Percentiles rank a stretch among this genome's conserved stretches.
Evolutionary conservation across 2,888 invertebrate species (phyloP).

Genomic region (Netelia melanura): DNA sequence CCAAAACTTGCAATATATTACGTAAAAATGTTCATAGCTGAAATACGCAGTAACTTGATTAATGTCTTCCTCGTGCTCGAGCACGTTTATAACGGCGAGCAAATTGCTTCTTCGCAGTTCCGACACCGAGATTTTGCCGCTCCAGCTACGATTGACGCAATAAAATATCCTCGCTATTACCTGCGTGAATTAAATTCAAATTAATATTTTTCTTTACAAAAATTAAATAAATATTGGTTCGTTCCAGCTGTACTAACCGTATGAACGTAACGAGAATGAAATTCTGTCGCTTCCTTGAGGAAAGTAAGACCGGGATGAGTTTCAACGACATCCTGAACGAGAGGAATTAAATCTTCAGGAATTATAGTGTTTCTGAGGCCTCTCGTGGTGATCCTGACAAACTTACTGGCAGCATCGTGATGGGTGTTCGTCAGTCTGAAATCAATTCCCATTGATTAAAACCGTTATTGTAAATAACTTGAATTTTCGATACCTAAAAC

Average conservation of each 20-base stretch:
- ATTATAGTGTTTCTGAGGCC: slow-evolving; percentile 89
- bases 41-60: slow-evolving; percentile 96
- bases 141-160: slow-evolving; percentile 98
- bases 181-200: slow-evolving; percentile 85
- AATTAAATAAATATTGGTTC: slow-evolving; percentile 15
- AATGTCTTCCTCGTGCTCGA: slow-evolving; percentile 98
- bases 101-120: slow-evolving; percentile 97
- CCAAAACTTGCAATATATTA: slow-evolving; percentile 99
- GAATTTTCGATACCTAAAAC: not conserved
- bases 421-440: slow-evolving; percentile 92
- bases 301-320: slow-evolving; percentile 99
- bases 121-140: slow-evolving; percentile 94
- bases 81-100: slow-evolving; percentile 90
- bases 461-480: not conserved
- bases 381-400: slow-evolving; percentile 93
- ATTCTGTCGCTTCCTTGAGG: slow-evolving; percentile 98
- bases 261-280: slow-evolving; percentile 99
- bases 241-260: slow-evolving; percentile 88
- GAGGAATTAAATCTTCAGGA: slow-evolving; percentile 96
- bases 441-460: slow-evolving; percentile 32
- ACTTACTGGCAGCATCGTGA: slow-evolving; percentile 95
- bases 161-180: slow-evolving; percentile 99
- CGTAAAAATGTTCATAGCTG: slow-evolving; percentile 99
- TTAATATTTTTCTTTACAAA: not conserved
- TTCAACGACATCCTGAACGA: slow-evolving; percentile 99